Evolutionary conservation across 2,113 vertebrate species (phyloP).

Genomic region (Ceuthmochares aereus): DNA sequence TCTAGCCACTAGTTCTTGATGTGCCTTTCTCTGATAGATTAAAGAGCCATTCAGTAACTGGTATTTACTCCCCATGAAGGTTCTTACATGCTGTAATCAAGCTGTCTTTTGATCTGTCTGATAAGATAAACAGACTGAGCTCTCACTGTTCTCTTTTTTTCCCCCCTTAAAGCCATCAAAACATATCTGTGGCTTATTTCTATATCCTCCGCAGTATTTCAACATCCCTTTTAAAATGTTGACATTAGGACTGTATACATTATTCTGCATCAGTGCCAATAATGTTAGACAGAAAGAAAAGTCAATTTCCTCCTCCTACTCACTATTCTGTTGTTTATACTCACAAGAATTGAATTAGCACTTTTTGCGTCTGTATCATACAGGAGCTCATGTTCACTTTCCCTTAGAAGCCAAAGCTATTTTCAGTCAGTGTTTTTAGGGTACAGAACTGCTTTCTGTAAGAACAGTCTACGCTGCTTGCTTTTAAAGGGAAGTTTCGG

Average conservation of each 20-base stretch:
- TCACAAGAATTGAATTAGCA: constrained; percentile 53
- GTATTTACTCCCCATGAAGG: constrained; percentile 52
- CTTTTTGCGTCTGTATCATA: constrained; percentile 10
- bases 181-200: constrained; percentile 35
- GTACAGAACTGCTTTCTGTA: neutral
- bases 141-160: constrained; percentile 19
- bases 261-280: constrained; percentile 53
- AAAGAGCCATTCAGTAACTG: constrained; percentile 47
- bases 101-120: constrained; percentile 56
- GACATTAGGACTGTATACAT: constrained; percentile 27
- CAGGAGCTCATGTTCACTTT: neutral
- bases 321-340: constrained; percentile 52
- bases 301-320: constrained; percentile 54
- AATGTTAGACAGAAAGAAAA: constrained; percentile 53
- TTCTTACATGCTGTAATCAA: constrained; percentile 51
- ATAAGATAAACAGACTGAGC: constrained; percentile 58
- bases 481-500: neutral
- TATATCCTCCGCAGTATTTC: neutral
- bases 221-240: constrained; percentile 33
- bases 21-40: constrained; percentile 47
- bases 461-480: neutral
- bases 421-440: neutral
- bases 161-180: constrained; percentile 28
- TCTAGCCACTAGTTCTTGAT: constrained; percentile 14
- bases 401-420: neutral